Base-by-base conservation (phyloP, 2,797 vertebrate genomes). In the Trachops cirrhosus region DNA sequence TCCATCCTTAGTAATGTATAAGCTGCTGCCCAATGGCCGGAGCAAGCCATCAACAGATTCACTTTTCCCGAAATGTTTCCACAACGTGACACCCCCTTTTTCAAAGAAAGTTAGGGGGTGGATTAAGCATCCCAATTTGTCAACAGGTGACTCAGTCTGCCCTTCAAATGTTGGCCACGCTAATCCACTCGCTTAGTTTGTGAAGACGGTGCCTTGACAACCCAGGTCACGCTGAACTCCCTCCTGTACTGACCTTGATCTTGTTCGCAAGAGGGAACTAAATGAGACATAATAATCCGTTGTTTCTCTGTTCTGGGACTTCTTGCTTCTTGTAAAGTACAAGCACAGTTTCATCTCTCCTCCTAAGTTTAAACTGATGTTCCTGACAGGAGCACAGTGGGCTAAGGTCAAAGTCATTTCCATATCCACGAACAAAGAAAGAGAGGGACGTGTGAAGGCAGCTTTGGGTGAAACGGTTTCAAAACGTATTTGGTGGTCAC, bases 51-150 rank as follows among this genome's bases (percentile, higher is more conserved):
- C 93, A 32, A 41, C 67, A 86, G 44, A 95, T 86, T 85, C 74
- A 64, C n/a, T n/a, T 95, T 97, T 97, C 89, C n/a, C 95, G 22
- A 96, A 96, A 68, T 52, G 32, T 34, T 91, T 94, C 62, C 82
- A 74, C 6, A 50, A n/a, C 34, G 6, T 54, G 77, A 52, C 41
- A 15, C 2, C 10, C 3, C 14, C 4, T 9, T 46, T 88, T 37
- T 19, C 5, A 54, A 37, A 86, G 46, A 12, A 68, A 50, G 29
- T 24, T 21, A 41, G 34, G 2, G 5, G 24, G n/a, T 37, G 26
- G 22, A 48, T 11, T 41, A 52, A 62, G 5, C 19, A 37, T 57
- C 16, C 19, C 48, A 82, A 32, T 54, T 62, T 57, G 29, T 37
- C 32, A 83, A n/a, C 32, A 24, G 32, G 26, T 48, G 6, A 46